Conservation (phyloP, 2,797 vertebrate species). For the Tapirus indicus region DNA sequence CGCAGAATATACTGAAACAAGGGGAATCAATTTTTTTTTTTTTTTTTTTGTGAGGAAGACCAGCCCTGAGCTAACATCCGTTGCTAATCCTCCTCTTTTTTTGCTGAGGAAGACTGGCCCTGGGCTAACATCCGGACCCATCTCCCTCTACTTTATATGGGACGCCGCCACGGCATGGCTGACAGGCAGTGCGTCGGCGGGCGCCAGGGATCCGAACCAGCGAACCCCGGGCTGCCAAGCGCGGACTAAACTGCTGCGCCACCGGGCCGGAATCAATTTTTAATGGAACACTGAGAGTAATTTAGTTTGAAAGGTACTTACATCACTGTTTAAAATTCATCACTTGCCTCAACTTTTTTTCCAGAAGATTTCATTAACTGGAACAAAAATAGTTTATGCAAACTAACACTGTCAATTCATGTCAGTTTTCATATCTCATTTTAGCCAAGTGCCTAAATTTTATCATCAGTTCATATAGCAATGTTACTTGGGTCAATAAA, state of each 20-base stretch:
- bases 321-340: conserved; percentile 10
- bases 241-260: too few relatives aligned
- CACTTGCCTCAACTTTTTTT: not conserved
- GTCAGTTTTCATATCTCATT: conserved; percentile 22
- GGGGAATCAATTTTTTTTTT: not conserved
- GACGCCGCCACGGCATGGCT: too few relatives aligned
- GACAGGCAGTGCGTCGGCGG: too few relatives aligned
- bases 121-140: too few relatives aligned
- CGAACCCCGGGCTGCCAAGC: too few relatives aligned
- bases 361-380: not conserved
- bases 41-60: too few relatives aligned
- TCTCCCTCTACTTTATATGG: too few relatives aligned
- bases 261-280: not conserved
- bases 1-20: not conserved
- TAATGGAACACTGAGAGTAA: not conserved
- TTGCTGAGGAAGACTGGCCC: too few relatives aligned
- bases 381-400: not conserved
- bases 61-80: too few relatives aligned
- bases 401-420: not conserved
- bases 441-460: conserved; percentile 19
- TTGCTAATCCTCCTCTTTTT: too few relatives aligned
- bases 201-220: too few relatives aligned
- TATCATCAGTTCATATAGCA: not conserved
- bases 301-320: not conserved
- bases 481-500: not conserved